Base-by-base conservation (phyloP, 2,888 invertebrate species). In the Idaea aversata region DNA sequence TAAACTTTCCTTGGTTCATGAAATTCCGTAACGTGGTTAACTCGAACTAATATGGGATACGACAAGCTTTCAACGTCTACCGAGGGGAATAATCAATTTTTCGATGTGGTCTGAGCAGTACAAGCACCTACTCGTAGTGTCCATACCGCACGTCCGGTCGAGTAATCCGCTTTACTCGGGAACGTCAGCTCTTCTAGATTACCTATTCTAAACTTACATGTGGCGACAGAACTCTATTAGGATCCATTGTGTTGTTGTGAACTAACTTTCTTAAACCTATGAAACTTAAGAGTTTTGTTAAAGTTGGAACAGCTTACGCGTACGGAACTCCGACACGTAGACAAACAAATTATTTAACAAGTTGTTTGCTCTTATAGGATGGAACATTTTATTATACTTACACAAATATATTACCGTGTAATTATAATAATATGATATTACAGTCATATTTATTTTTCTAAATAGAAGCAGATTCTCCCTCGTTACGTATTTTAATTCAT, bases 81-180 rank as follows among this genome's bases (percentile, higher is more conserved):
- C 58, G 16, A 58, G 13, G 75, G 76, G 77, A 80, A 82, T 87
- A 86, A 88, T 85, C 81, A 74, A 81, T 83, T 87, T 86, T 86
- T 81, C 77, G 81, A 80, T 78, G 79, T 80, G 80, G 80, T 78
- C 75, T 75, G 77, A 78, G 79, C 75, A 13, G 47, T 3, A 38
- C 25, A 25, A 25, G 25, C 25, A 25, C 25, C 25, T 25, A 25
- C 61, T 36, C 61, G 35, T 63, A 36, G 59, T 62, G 36, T 61
- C 34, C 67, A 68, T 66, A 68, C 65, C 77, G 72, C 76, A 70
- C 70, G 76, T 75, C 73, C 69, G 75, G 75, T 73, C 77, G 71
- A 79, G 81, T 86, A 87, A 88, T 88, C 86, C 85, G 80, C 84
- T 86, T 87, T 80, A 81, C 79, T 78, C 80, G 76, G 77, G 80